Base-by-base conservation (phyloP, 2,888 invertebrate species). In the Alitta virens region DNA sequence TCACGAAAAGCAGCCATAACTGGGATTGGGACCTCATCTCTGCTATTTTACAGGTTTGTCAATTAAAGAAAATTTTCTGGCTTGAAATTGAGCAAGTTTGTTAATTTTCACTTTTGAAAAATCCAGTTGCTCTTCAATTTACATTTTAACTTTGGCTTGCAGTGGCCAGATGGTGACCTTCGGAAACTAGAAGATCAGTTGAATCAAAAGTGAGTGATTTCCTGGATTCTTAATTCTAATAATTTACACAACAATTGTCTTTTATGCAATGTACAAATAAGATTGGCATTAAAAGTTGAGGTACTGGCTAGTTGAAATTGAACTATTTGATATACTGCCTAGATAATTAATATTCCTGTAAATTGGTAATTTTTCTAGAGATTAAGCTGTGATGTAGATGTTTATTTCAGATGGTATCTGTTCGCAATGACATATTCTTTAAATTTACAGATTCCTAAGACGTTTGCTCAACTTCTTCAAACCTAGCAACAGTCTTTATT, bases 1-100 rank as follows among this genome's bases (percentile, higher is more conserved):
- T 86, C 61, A 90, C 74, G 7, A 78, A 91, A 72, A 93, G 93
- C 74, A 90, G 90, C 2, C 87, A 87, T 63, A 86, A 88, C 0
- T 96, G 96, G 96, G 90, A 95, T 79, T 96, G 95, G 95, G 90
- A 91, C 73, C 86, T 92, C n/a, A 89, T 96, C 66, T 86, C 90
- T 66, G 88, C 91, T 49, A 87, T 93, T 74, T 84, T 94, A 27
- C 90, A 89, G 86, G 91, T 90, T 26, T 3, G 25, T 33, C 12
- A 18, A 5, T 24, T 12, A 18, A 49, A 49, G 50, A 49, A 49
- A 49, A 12, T 49, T 7, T 12, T 40, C 16, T 40, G 9, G 9
- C 16, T 40, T 12, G 16, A 40, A 12, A 40, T 40, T 40, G 40
- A 40, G 9, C 9, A 16, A 46, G 21, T 46, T 46, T 46, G 21